Percentiles rank a stretch among this genome's conserved stretches.
These are phyloP conservation scores for Pelosia muscerda DNA, from an alignment of 2,888 invertebrate genomes.

Conservation along the genomic window DNA sequence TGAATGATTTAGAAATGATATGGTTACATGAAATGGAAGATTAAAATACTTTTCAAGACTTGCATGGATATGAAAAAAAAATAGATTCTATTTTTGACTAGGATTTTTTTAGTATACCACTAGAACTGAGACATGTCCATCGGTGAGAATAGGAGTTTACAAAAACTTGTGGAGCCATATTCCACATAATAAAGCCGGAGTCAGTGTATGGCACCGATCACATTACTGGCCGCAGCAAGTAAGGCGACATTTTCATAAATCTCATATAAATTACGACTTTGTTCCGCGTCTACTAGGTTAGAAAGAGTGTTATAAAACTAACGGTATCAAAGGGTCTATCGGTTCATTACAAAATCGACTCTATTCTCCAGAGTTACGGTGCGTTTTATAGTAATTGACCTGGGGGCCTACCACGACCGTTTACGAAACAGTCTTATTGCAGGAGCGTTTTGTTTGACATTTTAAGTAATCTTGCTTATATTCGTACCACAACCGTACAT, in stretches of 20 bases:
- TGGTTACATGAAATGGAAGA: too few species aligned
- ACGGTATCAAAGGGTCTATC: constrained; percentile 33
- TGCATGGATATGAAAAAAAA: neutral
- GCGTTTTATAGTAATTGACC: constrained; percentile 19
- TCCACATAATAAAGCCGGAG: neutral
- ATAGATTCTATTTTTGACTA: neutral
- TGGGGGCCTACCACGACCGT: too few species aligned
- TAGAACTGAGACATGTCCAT: neutral
- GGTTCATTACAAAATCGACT: constrained; percentile 10
- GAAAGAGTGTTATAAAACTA: constrained; percentile 34
- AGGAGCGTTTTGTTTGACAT: too few species aligned
- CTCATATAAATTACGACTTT: constrained; percentile 35
- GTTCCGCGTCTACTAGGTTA: constrained; percentile 33
- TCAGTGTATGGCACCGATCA: constrained; percentile 7
- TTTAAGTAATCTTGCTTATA: too few species aligned
- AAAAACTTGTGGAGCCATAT: neutral
- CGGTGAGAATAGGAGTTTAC: too few species aligned
- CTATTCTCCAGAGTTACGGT: neutral
- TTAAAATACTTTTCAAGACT: too few species aligned
- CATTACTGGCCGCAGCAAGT: constrained; percentile 21
- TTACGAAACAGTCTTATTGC: too few species aligned
- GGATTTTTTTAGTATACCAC: neutral
- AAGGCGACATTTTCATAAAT: constrained; percentile 38
- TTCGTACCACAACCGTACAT: too few species aligned
- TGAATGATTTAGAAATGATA: too few species aligned